Evolutionary conservation across 1,140 invertebrate genomes (phyloP), one percentile per base, ranked within the genome.

Genomic region (Eurytemora carolleeae): DNA sequence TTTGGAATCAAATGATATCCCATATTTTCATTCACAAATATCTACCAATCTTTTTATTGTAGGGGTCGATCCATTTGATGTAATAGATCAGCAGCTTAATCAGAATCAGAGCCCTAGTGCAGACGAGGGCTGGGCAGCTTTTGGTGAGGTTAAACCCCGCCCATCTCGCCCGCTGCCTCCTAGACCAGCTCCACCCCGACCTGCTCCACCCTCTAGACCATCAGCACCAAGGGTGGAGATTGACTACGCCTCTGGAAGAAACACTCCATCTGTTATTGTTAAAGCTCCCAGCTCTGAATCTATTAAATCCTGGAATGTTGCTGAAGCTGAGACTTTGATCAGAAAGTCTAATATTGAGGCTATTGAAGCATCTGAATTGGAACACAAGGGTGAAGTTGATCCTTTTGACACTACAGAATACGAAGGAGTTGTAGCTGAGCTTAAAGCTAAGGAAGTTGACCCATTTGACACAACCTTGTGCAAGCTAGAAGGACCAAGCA

Each of bases 381-480:
- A 55, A 26, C 19, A 62, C 20, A 54, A 62, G 15, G 21, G 22
- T 3, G 60, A 62, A 20, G 15, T 21, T 23, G 60, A 62, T 62
- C 60, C 60, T 22, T 62, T 62, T 55, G 60, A 62, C 31, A 62
- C 60, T 2, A 57, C 53, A n/a, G 53, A 62, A 22, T 23, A 23
- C 18, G 22, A n/a, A 3, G 23, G 23, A 21, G 2, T 57, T 3
- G 55, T 23, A 19, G 55, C n/a, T 19, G 55, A 57, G 23, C 18
- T 23, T n/a, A 24, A 58, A 25, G 57, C 20, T 17, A 31, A 61
- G 16, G 20, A n/a, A 1, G 59, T 55, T 20, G 67, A 68, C 61
- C 65, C 65, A 25, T 68, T 69, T 64, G 68, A 69, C 62, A 69
- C 68, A 56, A 65, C 67, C 24, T 64, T 58, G 44, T 21, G 66